Evolutionary conservation across 2,888 invertebrate genomes (phyloP).

Genomic region (Rhimphoctona megacephalus): DNA sequence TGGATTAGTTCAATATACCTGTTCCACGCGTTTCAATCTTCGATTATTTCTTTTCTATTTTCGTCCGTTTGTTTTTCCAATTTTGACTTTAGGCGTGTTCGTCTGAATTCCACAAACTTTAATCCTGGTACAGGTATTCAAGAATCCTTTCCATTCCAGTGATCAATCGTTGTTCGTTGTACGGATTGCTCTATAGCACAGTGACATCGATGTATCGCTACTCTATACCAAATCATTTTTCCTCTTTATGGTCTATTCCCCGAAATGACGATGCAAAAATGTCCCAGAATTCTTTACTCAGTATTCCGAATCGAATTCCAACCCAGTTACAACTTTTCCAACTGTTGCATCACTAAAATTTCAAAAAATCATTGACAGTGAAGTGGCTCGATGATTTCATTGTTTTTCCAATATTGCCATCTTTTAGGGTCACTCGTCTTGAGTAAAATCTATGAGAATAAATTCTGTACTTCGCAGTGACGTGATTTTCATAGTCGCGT

Average conservation of each 20-base stretch:
- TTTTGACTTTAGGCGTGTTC: constrained; percentile 34
- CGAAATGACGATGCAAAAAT: constrained; percentile 2
- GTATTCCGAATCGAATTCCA: background rate
- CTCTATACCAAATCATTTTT: background rate
- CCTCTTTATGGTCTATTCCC: too few relatives aligned
- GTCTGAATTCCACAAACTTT: background rate
- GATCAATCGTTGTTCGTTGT: background rate
- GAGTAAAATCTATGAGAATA: background rate
- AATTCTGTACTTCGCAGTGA: background rate
- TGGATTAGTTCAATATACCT: constrained; percentile 58
- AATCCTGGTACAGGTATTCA: background rate
- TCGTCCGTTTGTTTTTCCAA: constrained; percentile 25
- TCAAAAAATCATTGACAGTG: background rate
- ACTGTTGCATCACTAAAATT: background rate
- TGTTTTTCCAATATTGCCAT: constrained; percentile 13
- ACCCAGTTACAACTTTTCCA: background rate
- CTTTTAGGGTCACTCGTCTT: constrained; percentile 23
- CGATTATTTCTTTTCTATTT: constrained; percentile 39
- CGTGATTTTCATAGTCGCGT: constrained; percentile 31
- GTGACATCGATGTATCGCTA: constrained; percentile 13
- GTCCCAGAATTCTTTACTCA: background rate
- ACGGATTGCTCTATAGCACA: background rate
- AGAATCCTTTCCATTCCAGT: background rate
- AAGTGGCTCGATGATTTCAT: background rate
- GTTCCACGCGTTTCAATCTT: constrained; percentile 13